phyloP scores from a whole-genome alignment of 2,888 invertebrate species.

The Eupeodes luniger region DNA sequence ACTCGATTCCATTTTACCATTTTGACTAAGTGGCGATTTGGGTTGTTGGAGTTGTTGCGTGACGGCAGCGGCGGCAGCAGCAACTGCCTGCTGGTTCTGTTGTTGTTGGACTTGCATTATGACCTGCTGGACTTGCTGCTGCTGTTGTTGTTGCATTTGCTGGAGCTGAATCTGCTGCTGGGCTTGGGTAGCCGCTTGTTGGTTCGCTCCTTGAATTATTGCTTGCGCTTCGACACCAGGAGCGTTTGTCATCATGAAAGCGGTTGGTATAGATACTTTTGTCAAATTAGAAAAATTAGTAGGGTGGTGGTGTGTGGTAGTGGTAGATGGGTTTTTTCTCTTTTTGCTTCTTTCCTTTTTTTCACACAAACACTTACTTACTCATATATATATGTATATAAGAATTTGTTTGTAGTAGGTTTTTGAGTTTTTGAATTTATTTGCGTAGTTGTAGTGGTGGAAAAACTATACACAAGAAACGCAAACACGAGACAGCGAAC shows the following conservation, averaged over 20 bases:
- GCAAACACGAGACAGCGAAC: slow-evolving; percentile 42
- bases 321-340: slow-evolving; percentile 26
- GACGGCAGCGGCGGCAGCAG: slow-evolving; percentile 79
- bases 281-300: slow-evolving; percentile 36
- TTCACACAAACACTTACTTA: neutral
- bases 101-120: slow-evolving; percentile 83
- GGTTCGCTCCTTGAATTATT: slow-evolving; percentile 77
- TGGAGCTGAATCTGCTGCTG: slow-evolving; percentile 81
- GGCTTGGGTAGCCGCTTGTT: slow-evolving; percentile 77
- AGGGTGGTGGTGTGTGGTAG: neutral
- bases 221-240: slow-evolving; percentile 78
- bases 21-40: slow-evolving; percentile 85
- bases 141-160: slow-evolving; percentile 82
- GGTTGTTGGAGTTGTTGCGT: slow-evolving; percentile 78
- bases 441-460: slow-evolving; percentile 22
- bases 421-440: neutral
- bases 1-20: slow-evolving; percentile 90
- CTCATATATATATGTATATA: slow-evolving; percentile 23
- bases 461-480: slow-evolving; percentile 49
- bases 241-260: slow-evolving; percentile 84
- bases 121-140: slow-evolving; percentile 83
- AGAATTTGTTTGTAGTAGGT: slow-evolving; percentile 1
- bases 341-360: neutral
- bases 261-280: slow-evolving; percentile 78
- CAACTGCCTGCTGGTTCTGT: slow-evolving; percentile 81